These are phyloP conservation scores for Corticium candelabrum DNA, from an alignment of 37 sponge, comb jelly and placozoan species.

Conservation along the genomic window DNA sequence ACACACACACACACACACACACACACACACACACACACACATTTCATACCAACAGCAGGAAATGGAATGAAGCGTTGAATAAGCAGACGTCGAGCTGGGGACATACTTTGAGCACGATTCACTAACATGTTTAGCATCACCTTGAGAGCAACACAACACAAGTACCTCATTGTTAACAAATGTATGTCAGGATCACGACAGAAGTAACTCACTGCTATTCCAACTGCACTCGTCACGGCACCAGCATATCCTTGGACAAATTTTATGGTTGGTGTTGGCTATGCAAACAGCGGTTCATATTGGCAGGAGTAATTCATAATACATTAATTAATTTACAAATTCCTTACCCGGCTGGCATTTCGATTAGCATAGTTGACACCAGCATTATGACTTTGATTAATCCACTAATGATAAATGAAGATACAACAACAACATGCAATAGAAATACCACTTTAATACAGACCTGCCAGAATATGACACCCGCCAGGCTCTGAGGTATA, in stretches of 20 bases:
- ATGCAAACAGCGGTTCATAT: neutral
- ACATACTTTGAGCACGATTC: conserved; percentile 36
- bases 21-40: too few relatives aligned
- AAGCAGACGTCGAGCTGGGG: conserved; percentile 42
- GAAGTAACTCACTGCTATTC: conserved; percentile 51
- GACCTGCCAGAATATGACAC: conserved; percentile 82
- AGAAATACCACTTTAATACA: too few relatives aligned
- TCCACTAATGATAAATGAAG: conserved; percentile 44
- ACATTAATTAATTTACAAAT: too few relatives aligned
- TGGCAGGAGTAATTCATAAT: neutral
- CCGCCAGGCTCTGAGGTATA: conserved; percentile 50
- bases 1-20: too few relatives aligned
- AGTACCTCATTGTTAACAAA: too few relatives aligned
- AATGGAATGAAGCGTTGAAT: conserved; percentile 74
- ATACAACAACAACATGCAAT: too few relatives aligned
- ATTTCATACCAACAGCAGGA: conserved; percentile 65
- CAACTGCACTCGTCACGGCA: conserved; percentile 58
- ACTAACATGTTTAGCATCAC: conserved; percentile 38
- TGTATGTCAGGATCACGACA: too few relatives aligned
- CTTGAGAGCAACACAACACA: too few relatives aligned
- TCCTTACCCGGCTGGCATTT: conserved; percentile 68
- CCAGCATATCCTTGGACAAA: conserved; percentile 62
- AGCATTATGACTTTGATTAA: conserved; percentile 88
- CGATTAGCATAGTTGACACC: conserved; percentile 82
- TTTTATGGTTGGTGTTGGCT: conserved; percentile 51